phyloP scores from a whole-genome alignment of 1,140 invertebrate genomes.

The Bombus polaris region DNA sequence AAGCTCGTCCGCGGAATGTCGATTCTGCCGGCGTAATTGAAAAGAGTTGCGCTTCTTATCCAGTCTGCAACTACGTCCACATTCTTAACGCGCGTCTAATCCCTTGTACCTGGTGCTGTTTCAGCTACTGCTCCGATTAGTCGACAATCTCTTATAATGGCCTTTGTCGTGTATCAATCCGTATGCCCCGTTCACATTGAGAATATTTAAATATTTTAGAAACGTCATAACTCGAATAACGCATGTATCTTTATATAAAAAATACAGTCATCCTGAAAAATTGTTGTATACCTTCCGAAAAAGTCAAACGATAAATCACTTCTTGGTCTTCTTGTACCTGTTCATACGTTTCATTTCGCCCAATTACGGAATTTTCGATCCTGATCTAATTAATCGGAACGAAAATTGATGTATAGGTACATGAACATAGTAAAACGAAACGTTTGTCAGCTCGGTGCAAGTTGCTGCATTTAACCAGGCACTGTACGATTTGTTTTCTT shows the following conservation, averaged over 20 bases:
- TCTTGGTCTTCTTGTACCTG: too few species aligned
- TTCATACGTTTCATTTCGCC: too few species aligned
- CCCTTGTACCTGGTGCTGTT: constrained; percentile 2
- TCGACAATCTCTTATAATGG: neutral
- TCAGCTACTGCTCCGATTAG: constrained; percentile 24
- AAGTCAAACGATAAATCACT: too few species aligned
- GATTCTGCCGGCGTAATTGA: constrained; percentile 36
- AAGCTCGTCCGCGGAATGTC: constrained; percentile 30
- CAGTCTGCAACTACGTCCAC: neutral
- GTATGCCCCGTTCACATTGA: neutral
- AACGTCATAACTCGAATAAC: too few species aligned
- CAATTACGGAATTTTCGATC: too few species aligned
- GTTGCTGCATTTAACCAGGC: neutral
- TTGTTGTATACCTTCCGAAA: too few species aligned
- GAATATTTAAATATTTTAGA: neutral
- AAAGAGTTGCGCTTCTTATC: constrained; percentile 33
- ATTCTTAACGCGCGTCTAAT: constrained; percentile 42
- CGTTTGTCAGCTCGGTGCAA: neutral
- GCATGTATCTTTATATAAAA: neutral
- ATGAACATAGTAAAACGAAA: neutral
- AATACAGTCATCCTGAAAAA: neutral
- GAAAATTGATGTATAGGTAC: too few species aligned
- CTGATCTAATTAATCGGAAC: too few species aligned
- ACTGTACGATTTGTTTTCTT: neutral
- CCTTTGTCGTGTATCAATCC: neutral